Base-by-base conservation (phyloP, 2,888 invertebrate species). In the Lasius fuliginosus region DNA sequence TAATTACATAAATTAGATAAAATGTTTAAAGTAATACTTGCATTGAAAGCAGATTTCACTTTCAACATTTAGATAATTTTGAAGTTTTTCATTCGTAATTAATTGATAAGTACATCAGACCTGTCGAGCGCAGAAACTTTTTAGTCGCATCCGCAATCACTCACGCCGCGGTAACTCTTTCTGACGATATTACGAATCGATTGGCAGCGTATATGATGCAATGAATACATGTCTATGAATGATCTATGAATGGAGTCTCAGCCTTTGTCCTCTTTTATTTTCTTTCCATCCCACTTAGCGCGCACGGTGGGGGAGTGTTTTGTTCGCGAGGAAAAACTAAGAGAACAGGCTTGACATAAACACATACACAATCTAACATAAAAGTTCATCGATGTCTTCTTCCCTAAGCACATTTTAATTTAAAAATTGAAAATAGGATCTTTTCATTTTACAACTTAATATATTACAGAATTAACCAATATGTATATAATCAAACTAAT, bases 401-500 rank as follows among this genome's bases (percentile, higher is more conserved):
- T 12, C 15, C 49, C 15, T 15, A 33, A 46, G 9, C 3, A 8
- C 0, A 64, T 42, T 75, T 64, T 11, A 75, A 9, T 75, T 42
- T 15, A 3, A 46, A 75, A 76, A 49, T 49, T 11, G 0, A 64
- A 64, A 75, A 33, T 75, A 75, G 33, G 3, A 33, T 65, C 65
- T 65, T 65, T 18, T 53, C n/a, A 15, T 65, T 65, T 46, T 36
- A 64, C 64, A 75, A 75, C 42, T 75, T 75, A 46, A 46, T 65
- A 36, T n/a, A 76, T 65, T 76, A 36, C 36, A 36, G n/a, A 65
- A 65, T 49, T 76, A n/a, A 8, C n/a, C 18, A 0, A 15, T 40
- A 73, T 65, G 36, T 65, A 65, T 76, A 49, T 49, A 76, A 65
- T 49, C 18, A 49, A 75, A 36, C 49, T 75, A 75, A 75, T 65